These are phyloP conservation scores for Brachystomella parvula DNA, from an alignment of 1,140 invertebrate genomes.

Conservation along the genomic window DNA sequence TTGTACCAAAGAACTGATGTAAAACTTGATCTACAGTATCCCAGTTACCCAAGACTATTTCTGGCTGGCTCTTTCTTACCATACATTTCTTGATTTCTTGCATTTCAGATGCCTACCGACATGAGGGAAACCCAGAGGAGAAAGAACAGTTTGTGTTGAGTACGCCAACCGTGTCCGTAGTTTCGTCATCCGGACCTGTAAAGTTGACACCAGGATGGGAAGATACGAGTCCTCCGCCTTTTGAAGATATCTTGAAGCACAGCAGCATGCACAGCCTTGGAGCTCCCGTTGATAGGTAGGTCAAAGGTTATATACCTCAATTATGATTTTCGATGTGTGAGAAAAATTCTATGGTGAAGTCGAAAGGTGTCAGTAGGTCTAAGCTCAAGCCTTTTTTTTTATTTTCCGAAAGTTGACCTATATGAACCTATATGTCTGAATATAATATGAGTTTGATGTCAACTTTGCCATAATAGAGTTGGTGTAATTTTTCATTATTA, in stretches of 20 bases:
- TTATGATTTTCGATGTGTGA: too few species aligned
- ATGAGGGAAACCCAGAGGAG: conserved; percentile 4
- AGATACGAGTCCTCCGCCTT: conserved; percentile 49
- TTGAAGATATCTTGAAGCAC: conserved; percentile 26
- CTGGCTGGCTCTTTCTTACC: neutral
- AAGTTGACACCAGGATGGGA: conserved; percentile 77
- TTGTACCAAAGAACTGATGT: neutral
- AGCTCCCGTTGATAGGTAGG: conserved; percentile 39
- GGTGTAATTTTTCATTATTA: too few species aligned
- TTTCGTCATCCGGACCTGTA: conserved; percentile 55
- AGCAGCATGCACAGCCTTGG: conserved; percentile 31
- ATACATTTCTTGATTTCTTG: neutral
- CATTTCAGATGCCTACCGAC: neutral
- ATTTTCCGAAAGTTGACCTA: too few species aligned
- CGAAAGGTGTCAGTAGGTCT: too few species aligned
- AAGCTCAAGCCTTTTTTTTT: too few species aligned
- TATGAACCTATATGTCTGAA: too few species aligned
- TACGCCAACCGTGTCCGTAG: conserved; percentile 38
- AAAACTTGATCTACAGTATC: neutral
- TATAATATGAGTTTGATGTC: too few species aligned
- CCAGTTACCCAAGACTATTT: neutral
- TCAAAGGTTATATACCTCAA: too few species aligned
- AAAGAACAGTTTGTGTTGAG: conserved; percentile 41
- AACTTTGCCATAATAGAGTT: too few species aligned
- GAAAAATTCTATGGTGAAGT: too few species aligned